Conservation (phyloP, 2,113 vertebrate species). For the Sisor rabdophorus region DNA sequence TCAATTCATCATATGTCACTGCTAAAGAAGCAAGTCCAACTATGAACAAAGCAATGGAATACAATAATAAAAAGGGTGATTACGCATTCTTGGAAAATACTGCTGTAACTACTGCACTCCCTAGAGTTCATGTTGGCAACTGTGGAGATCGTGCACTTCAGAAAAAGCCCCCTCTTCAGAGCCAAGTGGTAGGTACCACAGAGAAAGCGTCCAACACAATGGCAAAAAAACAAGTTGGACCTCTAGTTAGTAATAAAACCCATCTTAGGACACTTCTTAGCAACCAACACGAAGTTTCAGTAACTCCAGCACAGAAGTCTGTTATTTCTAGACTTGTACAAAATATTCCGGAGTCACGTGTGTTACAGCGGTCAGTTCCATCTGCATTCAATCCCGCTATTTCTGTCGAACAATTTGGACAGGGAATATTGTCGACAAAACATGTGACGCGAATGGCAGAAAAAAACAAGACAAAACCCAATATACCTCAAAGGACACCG, state of each 20-base stretch:
- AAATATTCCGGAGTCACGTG: neutral
- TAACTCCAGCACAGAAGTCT: slow-evolving; percentile 1
- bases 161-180: slow-evolving; percentile 24
- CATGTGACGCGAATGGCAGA: neutral
- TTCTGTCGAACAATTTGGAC: neutral
- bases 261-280: slow-evolving; percentile 13
- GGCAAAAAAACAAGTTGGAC: slow-evolving; percentile 8
- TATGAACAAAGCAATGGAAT: neutral
- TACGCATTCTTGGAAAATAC: slow-evolving; percentile 5
- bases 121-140: slow-evolving; percentile 18
- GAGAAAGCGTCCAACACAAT: slow-evolving; percentile 21
- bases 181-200: neutral
- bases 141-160: slow-evolving; percentile 13
- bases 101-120: neutral
- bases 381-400: neutral
- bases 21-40: neutral
- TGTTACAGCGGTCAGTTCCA: slow-evolving; percentile 9
- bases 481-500: slow-evolving; percentile 45
- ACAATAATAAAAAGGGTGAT: neutral
- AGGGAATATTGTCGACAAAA: neutral
- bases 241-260: neutral
- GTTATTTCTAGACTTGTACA: slow-evolving; percentile 3
- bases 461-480: slow-evolving; percentile 46
- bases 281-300: neutral
- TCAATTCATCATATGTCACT: neutral